Evolutionary conservation across 2,113 vertebrate species (phyloP), one percentile per base, ranked within the genome.

Genomic region (Pimephales promelas): DNA sequence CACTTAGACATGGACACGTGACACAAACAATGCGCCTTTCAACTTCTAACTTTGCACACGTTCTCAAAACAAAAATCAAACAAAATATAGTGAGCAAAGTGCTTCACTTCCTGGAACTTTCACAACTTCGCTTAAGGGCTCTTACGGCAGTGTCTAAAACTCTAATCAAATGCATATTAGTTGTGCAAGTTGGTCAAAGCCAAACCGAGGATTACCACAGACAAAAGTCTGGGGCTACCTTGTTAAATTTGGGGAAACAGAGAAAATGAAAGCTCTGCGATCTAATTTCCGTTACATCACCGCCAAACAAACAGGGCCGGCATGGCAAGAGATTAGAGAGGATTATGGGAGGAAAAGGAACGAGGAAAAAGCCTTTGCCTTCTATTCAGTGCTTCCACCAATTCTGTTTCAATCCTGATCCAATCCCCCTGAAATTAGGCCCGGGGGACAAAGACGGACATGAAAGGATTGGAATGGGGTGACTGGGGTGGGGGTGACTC

Each of bases 381-480:
- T 74, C 79, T 87, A 76, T 70, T 85, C 71, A 89, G 83, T 59
- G 82, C 89, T 91, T 47, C 59, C 86, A 73, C 59, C 40, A 40
- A 73, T 54, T 5, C 86, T n/a, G 59, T 84, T 80, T 80, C 83
- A 80, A 49, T 68, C 61, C 78, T 80, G 45, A 81, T 83, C 26
- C 9, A 43, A 84, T 79, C 89, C 85, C 85, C 74, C 89, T 82
- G 62, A 78, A 82, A 86, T 85, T 52, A 71, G 45, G 24, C 82
- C 36, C 3, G 31, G 77, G 88, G 88, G 86, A 93, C 92, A 92
- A 91, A 91, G 87, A 72, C 18, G 82, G 81, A 84, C 88, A 81
- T 34, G 14, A 87, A 90, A 84, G 90, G 89, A 91, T 90, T 93
- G 92, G 88, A 79, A 84, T 84, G 87, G 90, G 84, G 89, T 82